Conservation (phyloP, 1,140 invertebrate genomes). For the Aphidius gifuensis region DNA sequence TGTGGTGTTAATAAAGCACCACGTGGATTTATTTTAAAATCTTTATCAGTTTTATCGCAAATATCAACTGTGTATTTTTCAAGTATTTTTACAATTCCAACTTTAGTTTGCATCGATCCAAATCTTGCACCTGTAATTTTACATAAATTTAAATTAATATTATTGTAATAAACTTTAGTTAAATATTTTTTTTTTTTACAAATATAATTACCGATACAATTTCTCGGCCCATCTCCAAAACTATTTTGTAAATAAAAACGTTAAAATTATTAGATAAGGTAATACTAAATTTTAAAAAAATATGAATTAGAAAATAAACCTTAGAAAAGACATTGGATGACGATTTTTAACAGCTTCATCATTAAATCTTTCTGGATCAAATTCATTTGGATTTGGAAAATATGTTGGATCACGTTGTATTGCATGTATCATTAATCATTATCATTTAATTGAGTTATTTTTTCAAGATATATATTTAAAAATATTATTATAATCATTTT, state of each 20-base stretch:
- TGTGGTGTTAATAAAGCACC: constrained; percentile 32
- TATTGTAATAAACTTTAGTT: too few relatives aligned
- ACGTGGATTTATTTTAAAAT: constrained; percentile 30
- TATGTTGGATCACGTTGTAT: constrained; percentile 43
- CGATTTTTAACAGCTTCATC: constrained; percentile 33
- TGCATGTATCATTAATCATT: constrained; percentile 15
- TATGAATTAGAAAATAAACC: constrained; percentile 50
- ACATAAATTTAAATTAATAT: background rate
- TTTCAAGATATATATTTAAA: too few relatives aligned
- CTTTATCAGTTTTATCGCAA: constrained; percentile 40
- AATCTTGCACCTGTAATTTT: constrained; percentile 41
- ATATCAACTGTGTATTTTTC: constrained; percentile 44
- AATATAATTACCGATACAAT: constrained; percentile 58
- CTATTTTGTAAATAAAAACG: too few relatives aligned
- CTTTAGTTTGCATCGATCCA: constrained; percentile 53
- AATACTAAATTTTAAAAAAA: too few relatives aligned
- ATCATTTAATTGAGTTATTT: too few relatives aligned
- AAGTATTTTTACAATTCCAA: constrained; percentile 51
- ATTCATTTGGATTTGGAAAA: constrained; percentile 44
- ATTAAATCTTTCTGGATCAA: constrained; percentile 49
- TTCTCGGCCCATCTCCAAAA: constrained; percentile 63
- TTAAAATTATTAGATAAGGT: too few relatives aligned
- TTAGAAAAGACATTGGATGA: constrained; percentile 49
- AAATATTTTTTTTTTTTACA: background rate
- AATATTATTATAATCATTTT: too few relatives aligned